Base-by-base conservation (phyloP, 2,888 invertebrate species). In the Flexamia atlantica region DNA sequence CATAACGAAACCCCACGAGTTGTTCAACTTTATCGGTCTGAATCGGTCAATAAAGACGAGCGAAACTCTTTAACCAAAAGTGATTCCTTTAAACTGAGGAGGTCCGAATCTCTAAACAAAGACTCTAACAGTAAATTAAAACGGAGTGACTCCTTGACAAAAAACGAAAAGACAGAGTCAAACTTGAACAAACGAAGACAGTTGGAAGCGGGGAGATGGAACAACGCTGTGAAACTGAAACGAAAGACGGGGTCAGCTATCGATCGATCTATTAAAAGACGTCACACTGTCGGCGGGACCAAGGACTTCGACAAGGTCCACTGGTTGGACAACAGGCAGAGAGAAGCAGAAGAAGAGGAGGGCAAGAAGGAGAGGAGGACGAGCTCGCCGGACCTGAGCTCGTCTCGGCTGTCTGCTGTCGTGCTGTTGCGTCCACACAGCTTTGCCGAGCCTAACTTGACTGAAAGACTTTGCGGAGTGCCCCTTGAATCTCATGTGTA, bases 281-380 rank as follows among this genome's bases (percentile, higher is more conserved):
- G 98, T 36, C 97, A 98, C 91, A 98, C 98, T 0, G 97, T 98
- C 10, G 97, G 97, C 85, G 97, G 98, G 82, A 96, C 96, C n/a
- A 96, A 97, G 90, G 97, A 97, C 90, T 95, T 94, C 25, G 94
- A 94, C 87, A 93, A 94, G 86, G 91, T 93, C 25, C 92, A 92
- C 68, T 92, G 92, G 92, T 88, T 92, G 83, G 92, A 93, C 85
- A 92, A 92, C 86, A 90, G 92, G 85, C 91, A 92, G 86, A 90
- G 91, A n/a, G 91, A 92, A 85, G 88, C 87, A 42, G 89, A 90
- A 23, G 89, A 90, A 23, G 90, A 90, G 81, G 88, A 88, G 28
- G 84, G 82, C 42, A 87, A 92, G 86, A 92, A 92, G 85, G 91
- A 92, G 84, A 87, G 93, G 32, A 90, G 94, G 82, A 93, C 93